phyloP scores from a whole-genome alignment of 2,888 invertebrate genomes.

The Brachynemurus nebulosus region DNA sequence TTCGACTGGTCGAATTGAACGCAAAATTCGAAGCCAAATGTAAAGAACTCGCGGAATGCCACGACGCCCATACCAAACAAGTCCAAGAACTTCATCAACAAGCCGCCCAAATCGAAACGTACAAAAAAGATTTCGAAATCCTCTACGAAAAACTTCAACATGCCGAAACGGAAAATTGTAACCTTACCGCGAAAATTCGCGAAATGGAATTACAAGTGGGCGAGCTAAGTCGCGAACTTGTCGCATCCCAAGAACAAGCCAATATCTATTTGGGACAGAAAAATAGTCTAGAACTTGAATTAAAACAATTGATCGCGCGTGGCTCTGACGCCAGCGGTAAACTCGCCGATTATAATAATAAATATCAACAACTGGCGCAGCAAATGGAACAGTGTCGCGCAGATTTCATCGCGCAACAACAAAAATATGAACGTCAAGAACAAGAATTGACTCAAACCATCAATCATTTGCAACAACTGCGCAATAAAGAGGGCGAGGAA shows the following conservation, averaged over 20 bases:
- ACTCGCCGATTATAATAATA: not conserved
- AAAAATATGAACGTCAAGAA: not conserved
- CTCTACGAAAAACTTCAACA: slow-evolving; percentile 32
- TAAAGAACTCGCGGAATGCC: slow-evolving; percentile 19
- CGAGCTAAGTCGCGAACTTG: slow-evolving; percentile 42
- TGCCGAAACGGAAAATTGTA: slow-evolving; percentile 32
- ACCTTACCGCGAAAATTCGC: slow-evolving; percentile 31
- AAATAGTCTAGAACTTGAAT: not conserved
- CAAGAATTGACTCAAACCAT: not conserved
- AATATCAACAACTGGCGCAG: not conserved
- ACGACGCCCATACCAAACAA: slow-evolving; percentile 18
- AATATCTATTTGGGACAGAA: not conserved
- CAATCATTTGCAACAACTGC: not conserved
- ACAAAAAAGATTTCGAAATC: slow-evolving; percentile 7
- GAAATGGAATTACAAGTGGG: slow-evolving; percentile 39
- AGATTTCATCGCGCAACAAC: not conserved
- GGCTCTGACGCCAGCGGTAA: not conserved
- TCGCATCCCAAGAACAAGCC: slow-evolving; percentile 37
- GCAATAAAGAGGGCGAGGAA: slow-evolving; percentile 23
- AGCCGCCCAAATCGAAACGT: slow-evolving; percentile 18
- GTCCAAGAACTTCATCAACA: slow-evolving; percentile 20
- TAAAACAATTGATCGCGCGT: not conserved
- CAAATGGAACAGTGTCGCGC: not conserved
- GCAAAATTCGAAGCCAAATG: slow-evolving; percentile 22
- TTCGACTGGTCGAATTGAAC: slow-evolving; percentile 19